Evolutionary conservation across 2,888 invertebrate species (phyloP).

Genomic region (Polyploca ridens): DNA sequence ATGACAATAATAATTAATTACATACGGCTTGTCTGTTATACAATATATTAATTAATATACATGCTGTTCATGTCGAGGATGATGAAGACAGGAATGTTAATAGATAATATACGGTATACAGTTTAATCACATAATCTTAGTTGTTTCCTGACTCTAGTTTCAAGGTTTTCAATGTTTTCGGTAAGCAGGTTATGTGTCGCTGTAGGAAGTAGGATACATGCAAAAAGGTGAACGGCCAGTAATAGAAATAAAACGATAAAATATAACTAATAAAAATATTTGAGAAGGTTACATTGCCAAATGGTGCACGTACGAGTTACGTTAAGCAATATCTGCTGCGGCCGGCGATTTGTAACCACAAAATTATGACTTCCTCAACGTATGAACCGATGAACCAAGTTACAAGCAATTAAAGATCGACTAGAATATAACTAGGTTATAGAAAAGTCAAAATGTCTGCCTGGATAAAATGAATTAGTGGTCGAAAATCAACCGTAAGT

Average conservation of each 20-base stretch:
- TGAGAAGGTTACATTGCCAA: neutral
- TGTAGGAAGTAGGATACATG: too few relatives aligned
- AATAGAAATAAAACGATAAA: too few relatives aligned
- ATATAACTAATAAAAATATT: neutral
- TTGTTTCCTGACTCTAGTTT: neutral
- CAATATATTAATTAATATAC: neutral
- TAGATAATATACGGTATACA: neutral
- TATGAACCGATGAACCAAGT: neutral
- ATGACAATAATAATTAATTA: neutral
- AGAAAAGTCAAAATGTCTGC: too few relatives aligned
- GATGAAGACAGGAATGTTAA: neutral
- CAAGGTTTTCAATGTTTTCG: neutral
- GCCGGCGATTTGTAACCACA: neutral
- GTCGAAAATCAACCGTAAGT: too few relatives aligned
- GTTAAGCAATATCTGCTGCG: neutral
- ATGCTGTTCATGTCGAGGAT: neutral
- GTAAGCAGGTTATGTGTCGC: too few relatives aligned
- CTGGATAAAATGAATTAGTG: too few relatives aligned
- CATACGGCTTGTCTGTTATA: neutral
- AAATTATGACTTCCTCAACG: neutral
- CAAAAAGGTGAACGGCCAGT: too few relatives aligned
- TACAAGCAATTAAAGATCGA: neutral
- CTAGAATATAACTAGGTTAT: too few relatives aligned
- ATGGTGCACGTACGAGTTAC: neutral
- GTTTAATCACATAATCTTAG: neutral